These are phyloP conservation scores for Euplagia quadripunctaria DNA, from an alignment of 2,888 invertebrate genomes.

Conservation along the genomic window DNA sequence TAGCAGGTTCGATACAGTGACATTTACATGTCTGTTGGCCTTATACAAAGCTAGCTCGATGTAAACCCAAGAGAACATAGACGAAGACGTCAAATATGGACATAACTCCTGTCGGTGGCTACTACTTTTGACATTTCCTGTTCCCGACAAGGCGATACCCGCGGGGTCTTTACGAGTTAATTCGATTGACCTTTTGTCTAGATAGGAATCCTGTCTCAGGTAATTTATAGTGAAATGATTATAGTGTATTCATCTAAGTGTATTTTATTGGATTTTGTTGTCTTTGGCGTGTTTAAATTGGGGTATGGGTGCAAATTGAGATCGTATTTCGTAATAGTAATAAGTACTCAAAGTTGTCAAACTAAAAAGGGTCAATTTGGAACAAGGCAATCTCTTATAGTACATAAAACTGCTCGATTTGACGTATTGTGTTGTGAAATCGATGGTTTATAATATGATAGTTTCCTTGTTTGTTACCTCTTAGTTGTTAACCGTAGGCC, in stretches of 20 bases:
- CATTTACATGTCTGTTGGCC: background rate
- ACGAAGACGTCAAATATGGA: background rate
- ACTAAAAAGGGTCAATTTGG: too few species aligned
- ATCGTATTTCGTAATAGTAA: too few species aligned
- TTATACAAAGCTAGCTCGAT: background rate
- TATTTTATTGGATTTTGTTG: too few species aligned
- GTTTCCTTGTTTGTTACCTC: background rate
- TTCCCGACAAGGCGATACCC: background rate
- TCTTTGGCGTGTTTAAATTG: too few species aligned
- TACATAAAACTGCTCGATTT: too few species aligned
- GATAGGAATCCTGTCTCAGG: background rate
- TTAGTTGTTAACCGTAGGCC: background rate
- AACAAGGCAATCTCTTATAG: too few species aligned
- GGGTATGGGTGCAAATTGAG: too few species aligned
- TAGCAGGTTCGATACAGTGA: background rate
- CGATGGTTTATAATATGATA: too few species aligned
- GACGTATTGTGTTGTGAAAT: too few species aligned
- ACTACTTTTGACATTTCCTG: background rate
- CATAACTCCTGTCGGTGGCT: background rate
- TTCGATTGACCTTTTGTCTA: too few species aligned
- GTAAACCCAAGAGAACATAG: background rate
- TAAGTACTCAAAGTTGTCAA: too few species aligned
- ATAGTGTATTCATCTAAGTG: background rate
- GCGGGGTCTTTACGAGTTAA: background rate
- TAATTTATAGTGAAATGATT: background rate